Percentiles rank a stretch among this genome's conserved stretches.
These are phyloP conservation scores for Vidua chalybeata DNA, from an alignment of 2,113 vertebrate species.

Conservation along the genomic window DNA sequence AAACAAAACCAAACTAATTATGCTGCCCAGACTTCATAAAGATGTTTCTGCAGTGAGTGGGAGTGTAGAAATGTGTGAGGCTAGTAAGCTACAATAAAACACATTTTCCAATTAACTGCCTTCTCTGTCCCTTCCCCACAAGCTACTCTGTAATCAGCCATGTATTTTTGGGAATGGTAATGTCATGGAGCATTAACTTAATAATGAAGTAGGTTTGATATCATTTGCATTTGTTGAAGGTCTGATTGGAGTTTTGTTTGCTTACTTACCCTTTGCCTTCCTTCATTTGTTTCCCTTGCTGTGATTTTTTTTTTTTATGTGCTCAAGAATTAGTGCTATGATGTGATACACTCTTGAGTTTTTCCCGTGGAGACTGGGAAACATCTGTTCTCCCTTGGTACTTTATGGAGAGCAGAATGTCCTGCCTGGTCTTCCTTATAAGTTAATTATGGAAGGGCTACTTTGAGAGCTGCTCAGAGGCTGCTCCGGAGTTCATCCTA, in stretches of 20 bases:
- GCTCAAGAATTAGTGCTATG: neutral
- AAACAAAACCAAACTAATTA: slow-evolving; percentile 30
- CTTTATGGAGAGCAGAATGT: neutral
- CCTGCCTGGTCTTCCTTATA: slow-evolving; percentile 25
- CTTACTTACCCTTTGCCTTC: neutral
- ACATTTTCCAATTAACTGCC: neutral
- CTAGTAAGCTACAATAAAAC: neutral
- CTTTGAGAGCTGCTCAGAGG: neutral
- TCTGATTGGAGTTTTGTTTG: neutral
- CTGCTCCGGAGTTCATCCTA: neutral
- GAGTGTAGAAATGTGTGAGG: neutral
- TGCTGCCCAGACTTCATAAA: neutral
- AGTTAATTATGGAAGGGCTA: neutral
- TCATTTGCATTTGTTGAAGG: neutral
- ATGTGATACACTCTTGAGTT: neutral
- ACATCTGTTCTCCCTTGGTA: slow-evolving; percentile 52
- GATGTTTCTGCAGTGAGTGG: neutral
- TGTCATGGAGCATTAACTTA: neutral
- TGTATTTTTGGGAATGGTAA: neutral
- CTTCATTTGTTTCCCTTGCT: neutral
- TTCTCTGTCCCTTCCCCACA: neutral
- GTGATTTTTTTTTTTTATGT: neutral
- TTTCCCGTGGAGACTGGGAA: neutral
- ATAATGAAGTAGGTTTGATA: neutral
- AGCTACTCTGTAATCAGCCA: neutral